A percentile compares a stretch with the other conserved stretches of the same genome.
Evolutionary conservation across 1,140 invertebrate species (phyloP).

Genomic region (Bilobella aurantiaca): DNA sequence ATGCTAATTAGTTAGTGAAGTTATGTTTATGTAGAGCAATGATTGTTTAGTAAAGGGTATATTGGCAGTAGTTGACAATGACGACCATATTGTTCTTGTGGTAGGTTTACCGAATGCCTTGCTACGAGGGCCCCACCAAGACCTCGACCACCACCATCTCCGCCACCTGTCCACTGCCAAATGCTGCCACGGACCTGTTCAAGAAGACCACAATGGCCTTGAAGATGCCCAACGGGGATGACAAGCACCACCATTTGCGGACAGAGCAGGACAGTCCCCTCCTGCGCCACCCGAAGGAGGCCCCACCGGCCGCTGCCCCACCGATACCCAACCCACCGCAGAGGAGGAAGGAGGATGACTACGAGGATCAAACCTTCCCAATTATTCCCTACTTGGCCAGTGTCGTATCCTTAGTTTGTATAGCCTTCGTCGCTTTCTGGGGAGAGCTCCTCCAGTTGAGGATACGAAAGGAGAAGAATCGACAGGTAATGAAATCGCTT

Average conservation of each 20-base stretch:
- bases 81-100: not conserved
- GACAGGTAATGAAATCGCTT: slow-evolving; percentile 3
- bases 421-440: slow-evolving; percentile 4
- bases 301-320: not conserved
- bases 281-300: not conserved
- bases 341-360: not conserved
- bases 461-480: slow-evolving; percentile 9
- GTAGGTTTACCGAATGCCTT: not conserved
- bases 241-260: not conserved
- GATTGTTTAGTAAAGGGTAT: no score
- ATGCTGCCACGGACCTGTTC: not conserved
- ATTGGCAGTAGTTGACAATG: no score
- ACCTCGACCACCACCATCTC: not conserved
- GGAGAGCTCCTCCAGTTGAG: not conserved
- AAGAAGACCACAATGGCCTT: not conserved
- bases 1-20: no score
- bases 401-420: not conserved
- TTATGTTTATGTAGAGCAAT: not conserved
- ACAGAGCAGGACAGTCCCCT: not conserved
- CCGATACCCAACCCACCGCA: not conserved
- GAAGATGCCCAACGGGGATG: not conserved
- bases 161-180: not conserved
- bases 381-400: not conserved
- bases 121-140: not conserved
- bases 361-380: not conserved